Percentiles rank a stretch among this genome's conserved stretches.
These are phyloP conservation scores for Andrena trimmerana DNA, from an alignment of 2,888 invertebrate species.

Conservation along the genomic window DNA sequence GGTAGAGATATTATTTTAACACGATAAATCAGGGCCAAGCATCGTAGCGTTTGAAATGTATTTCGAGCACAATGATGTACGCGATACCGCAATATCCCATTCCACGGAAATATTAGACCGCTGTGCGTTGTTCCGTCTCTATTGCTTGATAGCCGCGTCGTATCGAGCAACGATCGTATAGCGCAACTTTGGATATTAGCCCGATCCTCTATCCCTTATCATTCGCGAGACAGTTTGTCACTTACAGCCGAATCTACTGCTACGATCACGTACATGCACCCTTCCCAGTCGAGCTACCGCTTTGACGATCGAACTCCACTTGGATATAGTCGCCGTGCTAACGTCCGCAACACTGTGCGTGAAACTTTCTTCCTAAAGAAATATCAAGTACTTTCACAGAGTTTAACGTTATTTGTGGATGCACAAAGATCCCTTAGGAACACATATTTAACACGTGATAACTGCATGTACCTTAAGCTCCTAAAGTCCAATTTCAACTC, in stretches of 20 bases:
- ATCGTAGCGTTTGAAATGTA: neutral
- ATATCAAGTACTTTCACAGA: neutral
- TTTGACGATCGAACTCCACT: slow-evolving; percentile 48
- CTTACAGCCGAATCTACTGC: slow-evolving; percentile 52
- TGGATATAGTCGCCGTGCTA: slow-evolving; percentile 27
- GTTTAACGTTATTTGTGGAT: no score
- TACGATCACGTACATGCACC: slow-evolving; percentile 41
- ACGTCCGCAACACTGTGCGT: slow-evolving; percentile 23
- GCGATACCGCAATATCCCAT: slow-evolving; percentile 10
- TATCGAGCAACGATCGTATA: slow-evolving; percentile 29
- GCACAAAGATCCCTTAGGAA: no score
- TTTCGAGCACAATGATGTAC: neutral
- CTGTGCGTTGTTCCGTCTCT: slow-evolving; percentile 33
- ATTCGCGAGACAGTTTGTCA: slow-evolving; percentile 56
- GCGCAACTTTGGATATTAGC: slow-evolving; percentile 47
- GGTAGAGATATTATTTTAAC: no score
- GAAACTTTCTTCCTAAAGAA: neutral
- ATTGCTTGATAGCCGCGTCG: slow-evolving; percentile 42
- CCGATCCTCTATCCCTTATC: slow-evolving; percentile 45
- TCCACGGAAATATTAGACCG: slow-evolving; percentile 41
- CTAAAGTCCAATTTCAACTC: no score
- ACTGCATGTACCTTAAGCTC: no score
- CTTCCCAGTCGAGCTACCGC: slow-evolving; percentile 34
- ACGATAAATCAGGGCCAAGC: neutral
- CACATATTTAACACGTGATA: no score